phyloP scores from a whole-genome alignment of 2,113 vertebrate species.

The Centropus unirufus region DNA sequence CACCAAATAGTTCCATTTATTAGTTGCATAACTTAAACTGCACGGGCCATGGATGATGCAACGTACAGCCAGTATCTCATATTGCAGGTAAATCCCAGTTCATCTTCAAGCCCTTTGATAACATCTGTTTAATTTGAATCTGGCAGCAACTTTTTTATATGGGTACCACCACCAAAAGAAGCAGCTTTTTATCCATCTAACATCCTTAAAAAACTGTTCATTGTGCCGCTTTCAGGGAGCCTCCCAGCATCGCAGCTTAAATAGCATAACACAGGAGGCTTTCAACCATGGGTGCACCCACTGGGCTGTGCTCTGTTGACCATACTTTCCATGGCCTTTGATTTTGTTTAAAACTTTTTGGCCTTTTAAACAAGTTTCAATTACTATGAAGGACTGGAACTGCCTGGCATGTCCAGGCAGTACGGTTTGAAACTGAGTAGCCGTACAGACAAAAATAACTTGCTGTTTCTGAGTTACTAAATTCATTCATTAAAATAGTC shows the following conservation, averaged over 20 bases:
- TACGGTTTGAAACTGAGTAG: background rate
- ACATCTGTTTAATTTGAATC: background rate
- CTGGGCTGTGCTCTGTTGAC: background rate
- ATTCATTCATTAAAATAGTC: background rate
- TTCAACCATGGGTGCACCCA: background rate
- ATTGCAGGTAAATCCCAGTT: background rate
- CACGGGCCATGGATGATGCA: background rate
- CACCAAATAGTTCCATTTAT: background rate
- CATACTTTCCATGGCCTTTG: background rate
- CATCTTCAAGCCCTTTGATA: background rate
- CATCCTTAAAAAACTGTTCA: background rate
- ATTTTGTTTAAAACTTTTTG: background rate
- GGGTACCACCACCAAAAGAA: background rate
- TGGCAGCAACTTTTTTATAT: background rate
- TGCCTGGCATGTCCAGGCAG: background rate
- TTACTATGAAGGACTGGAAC: background rate
- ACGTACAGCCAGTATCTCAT: background rate
- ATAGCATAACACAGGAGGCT: background rate
- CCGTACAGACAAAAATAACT: background rate
- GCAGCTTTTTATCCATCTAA: background rate
- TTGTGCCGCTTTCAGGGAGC: background rate
- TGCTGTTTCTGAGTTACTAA: background rate
- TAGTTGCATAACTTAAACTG: background rate
- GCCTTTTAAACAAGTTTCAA: background rate
- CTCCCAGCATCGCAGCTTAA: background rate